Percentiles rank a stretch among this genome's conserved stretches.
Conservation (phyloP, 2,113 vertebrate species). For the Excalfactoria chinensis region DNA sequence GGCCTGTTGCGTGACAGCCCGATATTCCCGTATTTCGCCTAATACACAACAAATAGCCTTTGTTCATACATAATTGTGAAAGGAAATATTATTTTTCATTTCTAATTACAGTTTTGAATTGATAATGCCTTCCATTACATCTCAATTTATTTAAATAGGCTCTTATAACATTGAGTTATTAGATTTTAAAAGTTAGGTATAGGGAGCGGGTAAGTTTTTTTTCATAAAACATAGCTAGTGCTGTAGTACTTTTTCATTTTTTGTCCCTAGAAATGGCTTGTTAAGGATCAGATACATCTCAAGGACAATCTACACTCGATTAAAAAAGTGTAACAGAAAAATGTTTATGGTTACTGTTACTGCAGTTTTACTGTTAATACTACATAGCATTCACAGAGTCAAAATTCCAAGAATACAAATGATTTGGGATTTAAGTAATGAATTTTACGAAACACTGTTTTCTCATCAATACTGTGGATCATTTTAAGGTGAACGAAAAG, state of each 20-base stretch:
- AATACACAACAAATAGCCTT: too few species aligned
- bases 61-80: neutral
- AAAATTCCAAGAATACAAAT: neutral
- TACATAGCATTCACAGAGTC: neutral
- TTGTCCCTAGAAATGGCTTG: neutral
- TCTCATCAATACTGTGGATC: neutral
- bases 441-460: neutral
- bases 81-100: conserved; percentile 10
- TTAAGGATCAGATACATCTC: neutral
- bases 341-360: neutral
- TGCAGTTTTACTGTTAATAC: neutral
- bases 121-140: neutral
- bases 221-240: neutral
- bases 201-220: neutral
- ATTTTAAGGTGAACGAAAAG: neutral
- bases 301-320: neutral
- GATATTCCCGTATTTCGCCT: too few species aligned
- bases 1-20: too few species aligned
- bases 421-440: neutral
- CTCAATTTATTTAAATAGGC: conserved; percentile 5
- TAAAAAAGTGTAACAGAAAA: neutral
- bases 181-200: conserved; percentile 11
- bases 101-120: neutral
- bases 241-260: neutral
- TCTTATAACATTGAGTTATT: neutral